Base-by-base conservation (phyloP, 2,113 vertebrate genomes). In the Dipodomys ordii region DNA sequence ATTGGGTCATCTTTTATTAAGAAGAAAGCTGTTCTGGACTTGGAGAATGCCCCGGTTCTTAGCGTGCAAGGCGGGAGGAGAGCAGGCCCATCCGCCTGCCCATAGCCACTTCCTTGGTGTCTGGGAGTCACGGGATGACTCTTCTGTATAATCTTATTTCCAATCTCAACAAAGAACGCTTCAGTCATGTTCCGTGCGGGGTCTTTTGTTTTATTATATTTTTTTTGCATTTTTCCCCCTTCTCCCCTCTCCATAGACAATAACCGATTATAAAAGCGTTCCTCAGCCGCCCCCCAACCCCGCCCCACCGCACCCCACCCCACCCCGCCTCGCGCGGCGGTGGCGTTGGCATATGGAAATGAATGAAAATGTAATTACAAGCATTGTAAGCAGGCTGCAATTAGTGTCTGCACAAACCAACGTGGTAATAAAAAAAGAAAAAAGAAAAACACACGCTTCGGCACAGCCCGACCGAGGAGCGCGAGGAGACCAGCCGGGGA, bases 1-100 rank as follows among this genome's bases (percentile, higher is more conserved):
- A 44, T 13, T 97, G 98, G 99, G 98, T 99, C 99, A 99, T 98
- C 98, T 98, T 99, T 98, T 99, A 98, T 98, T 98, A 98, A 98
- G 98, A 98, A 98, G 97, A 97, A 98, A 98, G 49, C 49, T 49
- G 49, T 49, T 39, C 8, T 9, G 49, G 49, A 49, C 49, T 49
- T 49, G 49, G 49, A 49, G 12, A 49, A 49, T 49, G 12, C 39
- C 39, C 39, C 39, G 39, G 39, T 12, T 97, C 98, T 98, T 98
- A 98, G 98, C 94, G 97, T 97, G 98, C 98, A 98, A 97, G 97
- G 97, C 15, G 53, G 97, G 96, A 97, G 96, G 95, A 96, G 97
- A 97, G 96, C 97, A 49, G 53, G 53, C 53, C 15, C 12, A 16
- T 11, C 49, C 49, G 15, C 53, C 49, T 9, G 49, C 49, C 49